Conservation (phyloP, 2,113 vertebrate species). For the Clarias macrocephalus region DNA sequence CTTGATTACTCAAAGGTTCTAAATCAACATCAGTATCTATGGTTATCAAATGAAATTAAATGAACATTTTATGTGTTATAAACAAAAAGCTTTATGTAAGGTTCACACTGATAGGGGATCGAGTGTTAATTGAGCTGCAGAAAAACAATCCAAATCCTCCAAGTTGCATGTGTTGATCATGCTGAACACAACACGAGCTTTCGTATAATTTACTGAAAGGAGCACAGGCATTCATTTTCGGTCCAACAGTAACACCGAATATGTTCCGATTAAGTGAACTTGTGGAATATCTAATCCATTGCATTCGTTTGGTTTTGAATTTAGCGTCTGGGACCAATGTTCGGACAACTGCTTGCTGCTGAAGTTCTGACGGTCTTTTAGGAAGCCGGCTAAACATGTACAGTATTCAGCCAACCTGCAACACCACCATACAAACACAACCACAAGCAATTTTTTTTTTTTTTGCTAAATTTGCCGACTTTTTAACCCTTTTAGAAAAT, state of each 20-base stretch:
- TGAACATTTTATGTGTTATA: background rate
- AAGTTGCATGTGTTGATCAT: background rate
- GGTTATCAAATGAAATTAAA: background rate
- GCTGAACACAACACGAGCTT: background rate
- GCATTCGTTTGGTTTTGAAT: background rate
- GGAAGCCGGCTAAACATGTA: background rate
- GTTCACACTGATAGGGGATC: background rate
- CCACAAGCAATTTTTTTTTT: no score
- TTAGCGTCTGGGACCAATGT: background rate
- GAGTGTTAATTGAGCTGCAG: background rate
- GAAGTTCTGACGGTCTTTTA: background rate
- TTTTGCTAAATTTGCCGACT: background rate
- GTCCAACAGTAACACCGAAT: background rate
- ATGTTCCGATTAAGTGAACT: background rate
- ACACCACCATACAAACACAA: background rate
- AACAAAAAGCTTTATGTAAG: background rate
- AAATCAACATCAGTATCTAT: background rate
- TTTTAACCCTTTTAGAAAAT: background rate
- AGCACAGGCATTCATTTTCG: background rate
- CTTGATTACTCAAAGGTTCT: background rate
- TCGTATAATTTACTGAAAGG: background rate
- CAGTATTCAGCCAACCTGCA: background rate
- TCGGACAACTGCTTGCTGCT: background rate
- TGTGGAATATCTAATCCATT: background rate
- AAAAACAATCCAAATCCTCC: background rate